A percentile compares a stretch with the other conserved stretches of the same genome.
Evolutionary conservation across 1,140 invertebrate species (phyloP).

Genomic region (Harpegnathos saltator): DNA sequence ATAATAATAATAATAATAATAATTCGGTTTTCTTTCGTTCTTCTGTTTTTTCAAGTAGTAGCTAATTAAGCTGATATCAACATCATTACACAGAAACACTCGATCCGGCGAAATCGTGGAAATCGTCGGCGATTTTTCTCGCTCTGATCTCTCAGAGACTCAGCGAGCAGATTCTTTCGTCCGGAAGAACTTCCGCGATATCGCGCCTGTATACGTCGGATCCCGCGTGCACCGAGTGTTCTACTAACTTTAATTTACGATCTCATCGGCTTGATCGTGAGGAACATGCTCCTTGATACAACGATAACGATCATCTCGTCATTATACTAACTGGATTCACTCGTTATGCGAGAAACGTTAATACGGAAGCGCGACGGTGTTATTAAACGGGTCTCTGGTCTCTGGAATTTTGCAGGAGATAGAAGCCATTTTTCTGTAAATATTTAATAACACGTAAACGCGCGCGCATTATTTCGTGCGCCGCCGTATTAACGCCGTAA

Average conservation of each 20-base stretch:
- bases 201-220: not conserved
- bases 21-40: too few relatives aligned
- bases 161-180: too few relatives aligned
- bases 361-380: slow-evolving; percentile 52
- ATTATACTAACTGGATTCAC: slow-evolving; percentile 66
- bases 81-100: too few relatives aligned
- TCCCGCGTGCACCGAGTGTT: slow-evolving; percentile 63
- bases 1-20: too few relatives aligned
- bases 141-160: too few relatives aligned
- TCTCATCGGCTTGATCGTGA: slow-evolving; percentile 62
- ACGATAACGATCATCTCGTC: slow-evolving; percentile 53
- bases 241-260: slow-evolving; percentile 77
- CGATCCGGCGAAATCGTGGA: too few relatives aligned
- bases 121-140: too few relatives aligned
- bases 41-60: too few relatives aligned
- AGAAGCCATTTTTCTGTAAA: not conserved
- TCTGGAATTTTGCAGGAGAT: not conserved
- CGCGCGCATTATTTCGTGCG: slow-evolving; percentile 5
- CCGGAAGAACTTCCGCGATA: too few relatives aligned
- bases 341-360: slow-evolving; percentile 16
- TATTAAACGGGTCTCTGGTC: slow-evolving; percentile 12
- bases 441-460: slow-evolving; percentile 10
- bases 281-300: slow-evolving; percentile 54
- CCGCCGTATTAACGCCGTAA: slow-evolving; percentile 27
- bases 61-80: too few relatives aligned